These are phyloP conservation scores for Trinectes maculatus DNA, from an alignment of 2,113 vertebrate species.

Conservation along the genomic window DNA sequence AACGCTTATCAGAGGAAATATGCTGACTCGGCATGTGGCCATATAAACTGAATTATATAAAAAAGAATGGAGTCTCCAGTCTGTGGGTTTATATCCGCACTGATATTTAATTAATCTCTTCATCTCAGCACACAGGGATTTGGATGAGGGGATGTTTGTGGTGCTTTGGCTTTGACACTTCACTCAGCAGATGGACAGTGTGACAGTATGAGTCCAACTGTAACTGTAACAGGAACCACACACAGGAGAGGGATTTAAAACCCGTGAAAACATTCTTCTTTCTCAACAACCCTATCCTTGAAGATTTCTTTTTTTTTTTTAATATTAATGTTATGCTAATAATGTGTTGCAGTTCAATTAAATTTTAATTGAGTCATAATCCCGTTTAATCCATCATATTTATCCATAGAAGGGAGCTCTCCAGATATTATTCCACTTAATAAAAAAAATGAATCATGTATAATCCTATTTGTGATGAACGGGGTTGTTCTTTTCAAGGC, in stretches of 20 bases:
- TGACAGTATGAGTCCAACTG: constrained; percentile 4
- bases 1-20: constrained; percentile 36
- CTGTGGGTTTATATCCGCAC: constrained; percentile 43
- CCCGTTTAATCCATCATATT: constrained; percentile 63
- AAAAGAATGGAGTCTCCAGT: constrained; percentile 35
- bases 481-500: constrained; percentile 66
- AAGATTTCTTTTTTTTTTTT: constrained; percentile 23
- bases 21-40: constrained; percentile 5
- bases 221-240: neutral
- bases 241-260: constrained; percentile 19
- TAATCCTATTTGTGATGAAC: constrained; percentile 76
- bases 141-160: constrained; percentile 42
- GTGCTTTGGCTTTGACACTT: constrained; percentile 18
- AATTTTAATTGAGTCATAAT: constrained; percentile 72
- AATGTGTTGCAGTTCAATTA: constrained; percentile 43
- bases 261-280: neutral
- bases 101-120: constrained; percentile 53
- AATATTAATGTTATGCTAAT: constrained; percentile 59
- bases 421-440: constrained; percentile 51
- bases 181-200: constrained; percentile 33
- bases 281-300: constrained; percentile 2
- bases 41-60: constrained; percentile 23
- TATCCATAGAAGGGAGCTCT: constrained; percentile 43
- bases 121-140: constrained; percentile 48
- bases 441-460: constrained; percentile 56